Evolutionary conservation across 2,888 invertebrate species (phyloP), one percentile per base, ranked within the genome.

Genomic region (Crepidodera aurea): DNA sequence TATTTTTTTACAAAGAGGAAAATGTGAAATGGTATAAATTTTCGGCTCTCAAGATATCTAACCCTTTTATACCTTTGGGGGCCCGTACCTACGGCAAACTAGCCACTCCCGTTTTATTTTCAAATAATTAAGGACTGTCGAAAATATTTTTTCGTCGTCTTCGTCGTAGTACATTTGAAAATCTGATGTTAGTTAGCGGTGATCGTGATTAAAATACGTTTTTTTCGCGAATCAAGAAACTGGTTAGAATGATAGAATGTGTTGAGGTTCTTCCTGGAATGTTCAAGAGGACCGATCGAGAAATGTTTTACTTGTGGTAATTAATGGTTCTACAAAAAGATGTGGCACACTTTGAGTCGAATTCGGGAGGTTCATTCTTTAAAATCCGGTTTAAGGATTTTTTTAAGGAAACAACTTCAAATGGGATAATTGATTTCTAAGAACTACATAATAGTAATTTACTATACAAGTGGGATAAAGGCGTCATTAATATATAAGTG

Each of bases 201-300:
- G 44, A 56, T 61, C 56, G 56, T 55, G 61, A 58, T 22, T 42
- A 13, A 58, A 58, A 58, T 58, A 58, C 40, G 15, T 53, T 40
- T 53, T 37, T 53, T 53, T 32, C 10, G 1, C 8, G 5, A 8
- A 40, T 1, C 25, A 53, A 53, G 40, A 40, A 53, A 53, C 53
- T 40, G 53, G 53, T 53, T 53, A 53, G 53, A 53, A 40, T 3
- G 13, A 13, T 37, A 37, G 13, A 13, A 13, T 53, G 53, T 53
- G 53, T 53, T 13, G 53, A 53, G 53, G 37, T 53, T 53, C 53
- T 40, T 40, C 40, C 40, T 53, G 39, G 53, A 53, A 53, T 40
- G 40, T 40, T 40, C 22, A 37, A 51, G 39, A 40, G 29, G 27
- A n/a, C 53, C 39, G 22, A 40, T 27, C 16, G 27, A 53, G 40